A percentile compares a stretch with the other conserved stretches of the same genome.
These are phyloP conservation scores for Drosophila parvula DNA, from an alignment of 1,140 invertebrate genomes.

Conservation along the genomic window DNA sequence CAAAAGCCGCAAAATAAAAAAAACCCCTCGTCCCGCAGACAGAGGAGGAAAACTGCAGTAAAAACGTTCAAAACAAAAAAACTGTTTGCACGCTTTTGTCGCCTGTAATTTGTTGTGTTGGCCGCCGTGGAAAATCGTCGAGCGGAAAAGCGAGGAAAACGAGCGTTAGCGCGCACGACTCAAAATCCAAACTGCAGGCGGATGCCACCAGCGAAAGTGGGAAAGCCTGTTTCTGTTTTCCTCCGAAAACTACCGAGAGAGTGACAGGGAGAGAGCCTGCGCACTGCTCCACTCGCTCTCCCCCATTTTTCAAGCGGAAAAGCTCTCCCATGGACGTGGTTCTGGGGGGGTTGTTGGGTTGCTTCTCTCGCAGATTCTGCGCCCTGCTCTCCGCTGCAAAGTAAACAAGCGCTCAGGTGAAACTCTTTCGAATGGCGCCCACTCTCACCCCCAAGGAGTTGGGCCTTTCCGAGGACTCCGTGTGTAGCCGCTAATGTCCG, in stretches of 20 bases:
- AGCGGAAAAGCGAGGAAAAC: conserved; percentile 70
- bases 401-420: conserved; percentile 47
- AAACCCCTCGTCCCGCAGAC: conserved; percentile 43
- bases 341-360: background rate
- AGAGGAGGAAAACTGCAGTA: conserved; percentile 38
- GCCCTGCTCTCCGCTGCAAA: conserved; percentile 19
- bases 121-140: conserved; percentile 53
- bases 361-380: conserved; percentile 24
- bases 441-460: background rate
- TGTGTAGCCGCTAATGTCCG: background rate
- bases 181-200: conserved; percentile 72
- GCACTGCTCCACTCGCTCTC: conserved; percentile 27
- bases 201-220: conserved; percentile 59
- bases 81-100: conserved; percentile 69
- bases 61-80: conserved; percentile 59
- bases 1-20: conserved; percentile 39
- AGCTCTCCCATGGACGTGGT: conserved; percentile 50
- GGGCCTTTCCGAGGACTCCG: conserved; percentile 9
- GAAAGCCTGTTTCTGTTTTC: conserved; percentile 51
- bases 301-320: conserved; percentile 6
- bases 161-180: conserved; percentile 74
- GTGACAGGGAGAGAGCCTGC: conserved; percentile 40
- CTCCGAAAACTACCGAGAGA: conserved; percentile 10
- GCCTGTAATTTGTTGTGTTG: conserved; percentile 55
- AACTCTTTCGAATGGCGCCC: conserved; percentile 1